phyloP scores from a whole-genome alignment of 2,113 vertebrate species.

The Ornithorhynchus anatinus region DNA sequence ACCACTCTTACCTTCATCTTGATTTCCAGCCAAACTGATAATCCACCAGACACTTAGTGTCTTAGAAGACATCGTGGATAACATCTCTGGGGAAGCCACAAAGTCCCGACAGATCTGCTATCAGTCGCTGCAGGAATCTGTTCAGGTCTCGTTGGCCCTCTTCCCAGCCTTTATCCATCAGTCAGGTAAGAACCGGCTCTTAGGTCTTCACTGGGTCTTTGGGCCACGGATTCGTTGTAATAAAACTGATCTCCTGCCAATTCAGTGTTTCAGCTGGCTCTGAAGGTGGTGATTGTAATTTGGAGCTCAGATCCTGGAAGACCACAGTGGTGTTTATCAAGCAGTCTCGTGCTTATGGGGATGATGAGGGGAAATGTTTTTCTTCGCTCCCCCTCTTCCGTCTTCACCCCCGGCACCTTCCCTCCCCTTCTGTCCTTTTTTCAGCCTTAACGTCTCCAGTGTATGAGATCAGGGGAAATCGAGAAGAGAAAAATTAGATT shows the following conservation, averaged over 20 bases:
- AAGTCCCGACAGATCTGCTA: slow-evolving; percentile 98
- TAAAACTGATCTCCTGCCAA: accelerated
- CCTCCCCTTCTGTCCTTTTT: too few relatives aligned
- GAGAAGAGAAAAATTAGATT: too few relatives aligned
- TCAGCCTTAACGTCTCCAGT: too few relatives aligned
- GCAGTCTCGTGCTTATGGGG: too few relatives aligned
- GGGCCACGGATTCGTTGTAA: neutral
- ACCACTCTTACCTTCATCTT: slow-evolving; percentile 22
- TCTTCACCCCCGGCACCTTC: too few relatives aligned
- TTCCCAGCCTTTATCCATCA: slow-evolving; percentile 97
- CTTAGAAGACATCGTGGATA: slow-evolving; percentile 91
- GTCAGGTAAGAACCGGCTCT: slow-evolving; percentile 79
- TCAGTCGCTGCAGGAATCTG: slow-evolving; percentile 95
- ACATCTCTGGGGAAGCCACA: slow-evolving; percentile 92
- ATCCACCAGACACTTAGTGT: slow-evolving; percentile 93
- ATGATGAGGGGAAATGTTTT: too few relatives aligned
- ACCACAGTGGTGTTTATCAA: too few relatives aligned
- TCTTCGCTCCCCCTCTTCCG: too few relatives aligned
- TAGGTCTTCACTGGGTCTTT: slow-evolving; percentile 27
- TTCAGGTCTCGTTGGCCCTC: slow-evolving; percentile 94
- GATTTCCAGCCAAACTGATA: slow-evolving; percentile 83
- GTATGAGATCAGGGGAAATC: too few relatives aligned
- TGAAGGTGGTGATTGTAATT: too few relatives aligned
- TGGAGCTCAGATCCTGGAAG: too few relatives aligned
- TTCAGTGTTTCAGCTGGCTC: neutral